Evolutionary conservation across 2,113 vertebrate species (phyloP), one percentile per base, ranked within the genome.

Genomic region (Epinephelus fuscoguttatus): DNA sequence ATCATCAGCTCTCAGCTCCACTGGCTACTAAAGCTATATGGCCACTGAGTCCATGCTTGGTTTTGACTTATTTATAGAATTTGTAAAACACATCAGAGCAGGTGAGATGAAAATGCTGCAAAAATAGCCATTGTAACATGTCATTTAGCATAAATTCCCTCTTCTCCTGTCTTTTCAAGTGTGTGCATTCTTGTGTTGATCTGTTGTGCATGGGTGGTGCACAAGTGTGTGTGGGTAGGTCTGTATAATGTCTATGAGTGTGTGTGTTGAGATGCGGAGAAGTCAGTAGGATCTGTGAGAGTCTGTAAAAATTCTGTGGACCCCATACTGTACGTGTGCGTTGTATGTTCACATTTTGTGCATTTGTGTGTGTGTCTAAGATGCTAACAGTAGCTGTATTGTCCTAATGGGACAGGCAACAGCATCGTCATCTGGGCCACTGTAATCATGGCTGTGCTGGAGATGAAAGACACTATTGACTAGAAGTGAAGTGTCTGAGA

Each of bases 381-480:
- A 71, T 23, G 30, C 40, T 81, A 80, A 94, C 94, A 94, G 87
- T 90, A 80, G 80, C 77, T 66, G 78, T 52, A 93, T 95, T 95
- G 94, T 95, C 78, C 85, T 75, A 78, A 75, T 77, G 70, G 72
- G 89, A 88, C 84, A 50, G 70, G 78, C 92, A 85, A 73, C 81
- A 84, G 86, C 85, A 76, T 81, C 79, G 85, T 93, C 93, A 90
- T 91, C 88, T 72, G 82, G 87, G 81, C 86, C 82, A 87, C 91
- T 91, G 92, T 94, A 91, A 93, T 94, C 88, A 84, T 78, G 88
- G 81, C 90, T 75, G 82, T 80, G 63, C 88, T 77, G 63, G 33
- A 91, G 89, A 93, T 93, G 88, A 94, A 94, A 94, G 93, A 77
- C 82, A 62, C 88, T 80, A 94, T 94, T 94, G 91, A 93, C 75